phyloP scores from a whole-genome alignment of 2,888 invertebrate genomes.

The Microctonus hyperodae region DNA sequence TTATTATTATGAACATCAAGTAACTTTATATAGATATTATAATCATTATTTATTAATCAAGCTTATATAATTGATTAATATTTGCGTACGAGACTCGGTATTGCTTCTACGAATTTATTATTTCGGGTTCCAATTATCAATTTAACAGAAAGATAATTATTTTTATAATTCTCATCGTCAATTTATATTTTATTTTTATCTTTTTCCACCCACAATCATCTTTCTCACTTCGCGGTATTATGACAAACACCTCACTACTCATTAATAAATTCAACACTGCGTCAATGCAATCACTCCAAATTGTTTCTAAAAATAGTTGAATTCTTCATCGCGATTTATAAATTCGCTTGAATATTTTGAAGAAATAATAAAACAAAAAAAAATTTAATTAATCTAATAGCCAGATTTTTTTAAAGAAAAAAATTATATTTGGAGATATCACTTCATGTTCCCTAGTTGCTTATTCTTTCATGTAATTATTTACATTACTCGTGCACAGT shows the following conservation, averaged over 20 bases:
- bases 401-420: background rate
- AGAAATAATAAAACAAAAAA: too few species aligned
- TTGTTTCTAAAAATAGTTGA: background rate
- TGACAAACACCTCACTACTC: slow-evolving; percentile 33
- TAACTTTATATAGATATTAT: background rate
- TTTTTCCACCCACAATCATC: slow-evolving; percentile 48
- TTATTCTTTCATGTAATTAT: slow-evolving; percentile 11
- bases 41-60: background rate
- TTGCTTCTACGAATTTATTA: slow-evolving; percentile 52
- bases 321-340: background rate
- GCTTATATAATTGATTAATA: background rate
- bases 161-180: slow-evolving; percentile 22
- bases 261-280: background rate
- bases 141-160: background rate
- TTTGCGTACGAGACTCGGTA: slow-evolving; percentile 38
- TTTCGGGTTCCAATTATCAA: slow-evolving; percentile 26
- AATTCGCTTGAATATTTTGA: background rate
- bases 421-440: slow-evolving; percentile 40
- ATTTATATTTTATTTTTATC: slow-evolving; percentile 29
- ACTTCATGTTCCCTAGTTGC: slow-evolving; percentile 61
- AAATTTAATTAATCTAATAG: background rate
- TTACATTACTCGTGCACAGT: slow-evolving; percentile 55
- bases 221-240: slow-evolving; percentile 29
- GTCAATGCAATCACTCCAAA: background rate
- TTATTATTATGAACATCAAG: background rate